phyloP scores from a whole-genome alignment of 2,888 invertebrate genomes.

The Ditylenchus weischeri region DNA sequence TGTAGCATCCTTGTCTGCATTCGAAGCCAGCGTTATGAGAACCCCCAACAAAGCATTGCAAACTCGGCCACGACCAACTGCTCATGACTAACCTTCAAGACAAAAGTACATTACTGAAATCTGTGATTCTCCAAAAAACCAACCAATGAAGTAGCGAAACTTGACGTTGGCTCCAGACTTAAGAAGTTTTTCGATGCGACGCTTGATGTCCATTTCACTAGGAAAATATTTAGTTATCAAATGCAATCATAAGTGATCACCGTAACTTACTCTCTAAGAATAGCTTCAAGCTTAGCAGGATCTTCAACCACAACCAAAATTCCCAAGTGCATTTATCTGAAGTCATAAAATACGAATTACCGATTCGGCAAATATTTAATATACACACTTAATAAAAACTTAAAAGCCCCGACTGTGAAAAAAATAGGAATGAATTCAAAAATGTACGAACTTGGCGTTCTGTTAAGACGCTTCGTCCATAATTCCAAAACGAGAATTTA shows the following conservation, averaged over 20 bases:
- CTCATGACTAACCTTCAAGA: slow-evolving; percentile 81
- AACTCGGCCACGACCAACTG: slow-evolving; percentile 82
- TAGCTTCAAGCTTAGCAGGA: slow-evolving; percentile 89
- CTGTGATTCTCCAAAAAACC: slow-evolving; percentile 30
- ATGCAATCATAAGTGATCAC: too few species aligned
- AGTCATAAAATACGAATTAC: too few species aligned
- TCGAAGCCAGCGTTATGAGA: slow-evolving; percentile 93
- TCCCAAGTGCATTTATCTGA: slow-evolving; percentile 99
- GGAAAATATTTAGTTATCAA: slow-evolving; percentile 15
- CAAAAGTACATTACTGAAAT: too few species aligned
- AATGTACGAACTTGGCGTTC: too few species aligned
- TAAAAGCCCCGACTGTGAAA: too few species aligned
- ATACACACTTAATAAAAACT: too few species aligned
- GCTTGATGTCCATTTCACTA: slow-evolving; percentile 92
- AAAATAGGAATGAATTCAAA: too few species aligned
- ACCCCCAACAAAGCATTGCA: slow-evolving; percentile 84
- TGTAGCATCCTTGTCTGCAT: slow-evolving; percentile 89
- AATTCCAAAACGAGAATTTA: too few species aligned
- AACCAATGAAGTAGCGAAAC: slow-evolving; percentile 95
- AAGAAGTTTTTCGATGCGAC: slow-evolving; percentile 90
- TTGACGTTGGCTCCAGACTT: slow-evolving; percentile 90
- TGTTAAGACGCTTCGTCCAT: too few species aligned
- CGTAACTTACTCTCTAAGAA: slow-evolving; percentile 70
- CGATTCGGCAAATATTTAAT: too few species aligned
- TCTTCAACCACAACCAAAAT: slow-evolving; percentile 76